A percentile compares a stretch with the other conserved stretches of the same genome.
These are phyloP conservation scores for Darevskia nairensis DNA, from an alignment of 2,797 vertebrate species.

Conservation along the genomic window DNA sequence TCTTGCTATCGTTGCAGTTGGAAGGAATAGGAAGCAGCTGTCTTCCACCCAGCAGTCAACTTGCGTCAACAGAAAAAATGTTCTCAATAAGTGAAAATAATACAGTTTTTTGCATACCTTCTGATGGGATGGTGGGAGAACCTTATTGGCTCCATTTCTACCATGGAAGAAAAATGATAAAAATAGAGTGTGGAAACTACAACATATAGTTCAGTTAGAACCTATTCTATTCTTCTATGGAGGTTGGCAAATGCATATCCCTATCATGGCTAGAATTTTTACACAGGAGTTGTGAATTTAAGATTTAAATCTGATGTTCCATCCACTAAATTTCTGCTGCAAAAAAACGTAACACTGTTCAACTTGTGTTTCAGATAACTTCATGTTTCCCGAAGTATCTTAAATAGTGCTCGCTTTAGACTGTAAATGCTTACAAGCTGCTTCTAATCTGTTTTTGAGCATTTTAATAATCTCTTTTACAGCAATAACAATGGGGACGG, in stretches of 20 bases:
- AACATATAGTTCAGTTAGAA: not conserved
- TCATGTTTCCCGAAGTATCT: not conserved
- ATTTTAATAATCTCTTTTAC: not conserved
- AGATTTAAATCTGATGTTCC: not conserved
- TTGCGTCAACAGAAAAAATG: not conserved
- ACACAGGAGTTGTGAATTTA: not conserved
- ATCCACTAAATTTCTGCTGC: not conserved
- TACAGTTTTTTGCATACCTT: not conserved
- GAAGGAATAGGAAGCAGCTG: constrained; percentile 56
- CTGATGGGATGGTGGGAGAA: not conserved
- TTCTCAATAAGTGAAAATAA: not conserved
- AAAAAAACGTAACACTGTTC: not conserved
- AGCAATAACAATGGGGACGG: not conserved
- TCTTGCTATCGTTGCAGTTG: not conserved
- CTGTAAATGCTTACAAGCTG: not conserved
- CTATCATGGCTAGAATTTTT: not conserved
- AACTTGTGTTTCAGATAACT: not conserved
- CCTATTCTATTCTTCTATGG: not conserved
- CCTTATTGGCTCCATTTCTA: constrained; percentile 27
- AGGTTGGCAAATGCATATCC: not conserved
- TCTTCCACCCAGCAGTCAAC: constrained; percentile 27
- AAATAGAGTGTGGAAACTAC: not conserved
- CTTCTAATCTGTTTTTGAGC: not conserved
- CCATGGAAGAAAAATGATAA: not conserved
- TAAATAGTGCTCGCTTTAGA: not conserved